Evolutionary conservation across 2,888 invertebrate genomes (phyloP).

Genomic region (Megamerina dolium): DNA sequence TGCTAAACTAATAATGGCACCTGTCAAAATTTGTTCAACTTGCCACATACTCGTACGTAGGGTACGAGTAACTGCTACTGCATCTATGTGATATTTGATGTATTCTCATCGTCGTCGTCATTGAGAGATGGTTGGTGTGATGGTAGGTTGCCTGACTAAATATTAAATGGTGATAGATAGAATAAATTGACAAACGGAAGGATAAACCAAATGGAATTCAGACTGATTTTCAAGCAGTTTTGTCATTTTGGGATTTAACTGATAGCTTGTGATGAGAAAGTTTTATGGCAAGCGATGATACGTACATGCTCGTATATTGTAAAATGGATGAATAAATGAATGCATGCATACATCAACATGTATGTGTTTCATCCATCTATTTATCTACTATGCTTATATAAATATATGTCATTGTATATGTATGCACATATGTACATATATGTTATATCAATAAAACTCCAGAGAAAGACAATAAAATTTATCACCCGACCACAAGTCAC

Average conservation of each 20-base stretch:
- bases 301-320: too few species aligned
- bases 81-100: too few species aligned
- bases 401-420: too few species aligned
- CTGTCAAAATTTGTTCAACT: slow-evolving; percentile 43
- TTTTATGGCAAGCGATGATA: slow-evolving; percentile 22
- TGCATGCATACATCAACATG: slow-evolving; percentile 3
- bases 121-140: too few species aligned
- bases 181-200: slow-evolving; percentile 18
- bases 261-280: slow-evolving; percentile 23
- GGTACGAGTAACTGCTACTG: too few species aligned
- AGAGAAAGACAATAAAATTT: slow-evolving; percentile 32
- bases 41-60: too few species aligned
- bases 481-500: slow-evolving; percentile 33
- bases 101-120: too few species aligned
- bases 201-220: slow-evolving; percentile 31
- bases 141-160: slow-evolving; percentile 11
- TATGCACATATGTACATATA: too few species aligned
- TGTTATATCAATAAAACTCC: not conserved
- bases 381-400: not conserved
- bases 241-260: slow-evolving; percentile 37
- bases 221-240: slow-evolving; percentile 43
- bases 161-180: slow-evolving; percentile 3
- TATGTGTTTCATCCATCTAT: not conserved
- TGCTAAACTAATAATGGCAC: slow-evolving; percentile 45
- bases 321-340: slow-evolving; percentile 12